Base-by-base conservation (phyloP, 2,797 vertebrate genomes). In the Garrulus glandarius region DNA sequence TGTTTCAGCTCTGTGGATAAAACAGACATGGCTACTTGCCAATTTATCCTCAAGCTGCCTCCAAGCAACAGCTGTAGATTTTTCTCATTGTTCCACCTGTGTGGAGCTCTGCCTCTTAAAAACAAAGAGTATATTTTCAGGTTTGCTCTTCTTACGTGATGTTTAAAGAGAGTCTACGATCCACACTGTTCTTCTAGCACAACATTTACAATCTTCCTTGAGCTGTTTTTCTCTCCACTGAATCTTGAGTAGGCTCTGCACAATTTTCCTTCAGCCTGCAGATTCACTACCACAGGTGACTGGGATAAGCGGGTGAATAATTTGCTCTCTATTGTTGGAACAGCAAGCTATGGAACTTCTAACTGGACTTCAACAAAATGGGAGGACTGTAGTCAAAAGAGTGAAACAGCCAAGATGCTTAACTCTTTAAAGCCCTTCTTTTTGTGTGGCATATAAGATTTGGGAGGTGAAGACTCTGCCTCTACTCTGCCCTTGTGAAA, bases 71-170 rank as follows among this genome's bases (percentile, higher is more conserved):
- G 29, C 8, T 37, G n/a, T 63, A 30, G 43, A 57, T 43, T 83
- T 71, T 76, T 88, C 29, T 17, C 27, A 69, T 2, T 61, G 26
- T 49, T 89, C 74, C 44, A 67, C 39, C 30, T 65, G 8, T 74
- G 60, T 70, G 56, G 50, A 91, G 60, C 43, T 57, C 32, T 72
- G 53, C 34, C 22, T 65, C 56, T 61, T 71, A 84, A 84, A 91
- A 65, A 2, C 27, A 56, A 80, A 84, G 13, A 53, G 84, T 36
- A 27, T 37, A 49, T 71, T 93, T 91, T 87, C 29, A 76, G 29
- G 21, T 84, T 85, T 7, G 8, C 4, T 71, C 5, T 36, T 61
- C 10, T 60, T 64, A 37, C 0, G 0, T 22, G 16, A n/a, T 55
- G 10, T 76, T 95, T 75, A 71, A 84, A 78, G 43, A 61, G 21